Evolutionary conservation across 2,113 vertebrate species (phyloP).

Genomic region (Trogon melanurus): DNA sequence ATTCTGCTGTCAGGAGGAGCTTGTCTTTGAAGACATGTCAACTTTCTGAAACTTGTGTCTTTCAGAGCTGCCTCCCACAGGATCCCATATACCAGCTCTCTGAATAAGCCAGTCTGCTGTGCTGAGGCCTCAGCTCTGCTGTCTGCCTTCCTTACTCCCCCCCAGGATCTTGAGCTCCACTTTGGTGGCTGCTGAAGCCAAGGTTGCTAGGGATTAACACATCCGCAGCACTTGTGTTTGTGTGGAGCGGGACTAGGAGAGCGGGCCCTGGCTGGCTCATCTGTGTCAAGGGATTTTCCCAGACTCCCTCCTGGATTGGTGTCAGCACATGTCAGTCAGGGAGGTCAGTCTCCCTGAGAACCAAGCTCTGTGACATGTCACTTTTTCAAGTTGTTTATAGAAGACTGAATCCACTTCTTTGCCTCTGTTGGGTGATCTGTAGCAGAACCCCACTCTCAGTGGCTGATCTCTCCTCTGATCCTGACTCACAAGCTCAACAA

Average conservation of each 20-base stretch:
- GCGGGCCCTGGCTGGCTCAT: not conserved
- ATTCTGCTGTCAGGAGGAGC: not conserved
- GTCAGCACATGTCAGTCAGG: not conserved
- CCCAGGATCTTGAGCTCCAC: not conserved
- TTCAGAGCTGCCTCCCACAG: not conserved
- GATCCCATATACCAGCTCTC: not conserved
- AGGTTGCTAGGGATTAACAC: not conserved
- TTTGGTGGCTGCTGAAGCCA: not conserved
- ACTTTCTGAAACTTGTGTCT: not conserved
- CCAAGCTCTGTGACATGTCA: not conserved
- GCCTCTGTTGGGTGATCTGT: not conserved
- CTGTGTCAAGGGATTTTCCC: not conserved
- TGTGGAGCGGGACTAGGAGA: not conserved
- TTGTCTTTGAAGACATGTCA: not conserved
- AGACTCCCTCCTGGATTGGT: not conserved
- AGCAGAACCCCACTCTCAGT: not conserved
- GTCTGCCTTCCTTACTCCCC: not conserved
- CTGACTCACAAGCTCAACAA: not conserved
- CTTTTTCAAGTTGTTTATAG: not conserved
- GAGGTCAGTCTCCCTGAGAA: not conserved
- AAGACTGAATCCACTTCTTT: not conserved
- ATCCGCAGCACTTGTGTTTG: too few relatives aligned
- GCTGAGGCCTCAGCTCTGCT: not conserved
- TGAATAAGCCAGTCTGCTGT: not conserved
- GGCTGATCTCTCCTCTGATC: not conserved